Conservation (phyloP, 2,113 vertebrate species). For the Elephas maximus region DNA sequence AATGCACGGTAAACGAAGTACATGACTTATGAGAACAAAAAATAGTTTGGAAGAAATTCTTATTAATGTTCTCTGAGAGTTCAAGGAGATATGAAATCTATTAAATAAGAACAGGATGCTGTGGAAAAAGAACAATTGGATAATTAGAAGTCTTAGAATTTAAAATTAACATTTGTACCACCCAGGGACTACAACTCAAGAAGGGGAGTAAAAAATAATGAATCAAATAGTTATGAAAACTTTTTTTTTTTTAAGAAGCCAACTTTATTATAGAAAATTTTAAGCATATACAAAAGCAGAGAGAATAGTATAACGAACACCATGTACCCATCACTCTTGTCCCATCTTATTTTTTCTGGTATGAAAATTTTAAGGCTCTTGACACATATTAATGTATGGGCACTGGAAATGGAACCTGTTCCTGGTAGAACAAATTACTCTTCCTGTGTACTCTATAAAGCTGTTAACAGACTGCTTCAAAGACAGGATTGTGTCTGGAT, state of each 20-base stretch:
- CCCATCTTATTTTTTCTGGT: neutral
- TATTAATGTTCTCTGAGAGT: neutral
- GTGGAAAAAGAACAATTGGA: neutral
- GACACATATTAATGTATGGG: neutral
- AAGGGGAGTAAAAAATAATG: neutral
- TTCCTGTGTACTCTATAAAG: neutral
- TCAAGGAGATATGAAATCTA: neutral
- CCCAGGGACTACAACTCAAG: neutral
- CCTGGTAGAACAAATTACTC: neutral
- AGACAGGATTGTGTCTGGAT: neutral
- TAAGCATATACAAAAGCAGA: neutral
- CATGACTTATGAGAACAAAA: neutral
- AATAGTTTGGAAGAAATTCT: conserved; percentile 16
- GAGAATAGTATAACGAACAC: neutral
- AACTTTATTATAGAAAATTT: neutral
- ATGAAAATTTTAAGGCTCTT: neutral
- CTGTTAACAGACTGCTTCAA: neutral
- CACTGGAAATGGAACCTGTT: neutral
- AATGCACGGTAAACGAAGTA: neutral
- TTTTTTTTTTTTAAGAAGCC: neutral
- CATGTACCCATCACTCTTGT: neutral
- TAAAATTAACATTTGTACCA: neutral
- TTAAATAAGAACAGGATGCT: conserved; percentile 18
- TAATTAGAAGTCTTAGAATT: conserved; percentile 3
- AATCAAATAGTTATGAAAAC: conserved; percentile 2